phyloP scores from a whole-genome alignment of 2,888 invertebrate species.

The Limnephilus lunatus region DNA sequence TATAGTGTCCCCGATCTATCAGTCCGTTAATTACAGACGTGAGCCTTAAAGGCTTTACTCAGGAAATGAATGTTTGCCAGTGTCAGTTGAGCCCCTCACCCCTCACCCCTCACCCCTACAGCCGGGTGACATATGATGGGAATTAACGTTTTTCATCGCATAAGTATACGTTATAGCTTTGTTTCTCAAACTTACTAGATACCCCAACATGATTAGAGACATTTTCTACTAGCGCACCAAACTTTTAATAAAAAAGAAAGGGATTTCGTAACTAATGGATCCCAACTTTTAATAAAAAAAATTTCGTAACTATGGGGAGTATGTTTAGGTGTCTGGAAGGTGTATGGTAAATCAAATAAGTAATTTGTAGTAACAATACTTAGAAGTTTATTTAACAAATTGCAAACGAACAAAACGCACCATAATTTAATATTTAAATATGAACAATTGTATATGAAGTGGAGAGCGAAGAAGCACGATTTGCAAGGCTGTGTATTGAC shows the following conservation, averaged over 20 bases:
- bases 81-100: constrained; percentile 32
- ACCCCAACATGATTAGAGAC: not conserved
- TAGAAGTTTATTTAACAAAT: no score
- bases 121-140: constrained; percentile 18
- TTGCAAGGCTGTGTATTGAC: no score
- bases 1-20: constrained; percentile 37
- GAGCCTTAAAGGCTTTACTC: not conserved
- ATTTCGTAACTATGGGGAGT: no score
- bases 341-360: no score
- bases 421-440: no score
- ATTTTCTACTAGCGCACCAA: not conserved
- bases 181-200: not conserved
- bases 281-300: no score
- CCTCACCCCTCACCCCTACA: not conserved
- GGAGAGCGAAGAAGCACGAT: no score
- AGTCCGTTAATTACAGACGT: constrained; percentile 24
- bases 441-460: no score
- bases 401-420: no score
- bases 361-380: no score
- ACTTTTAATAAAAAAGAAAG: not conserved
- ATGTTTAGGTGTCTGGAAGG: no score
- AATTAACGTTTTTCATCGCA: constrained; percentile 36
- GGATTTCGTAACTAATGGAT: no score
- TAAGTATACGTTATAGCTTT: not conserved
- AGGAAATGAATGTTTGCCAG: constrained; percentile 39